phyloP scores from a whole-genome alignment of 1,140 invertebrate genomes.

The Periplaneta americana region DNA sequence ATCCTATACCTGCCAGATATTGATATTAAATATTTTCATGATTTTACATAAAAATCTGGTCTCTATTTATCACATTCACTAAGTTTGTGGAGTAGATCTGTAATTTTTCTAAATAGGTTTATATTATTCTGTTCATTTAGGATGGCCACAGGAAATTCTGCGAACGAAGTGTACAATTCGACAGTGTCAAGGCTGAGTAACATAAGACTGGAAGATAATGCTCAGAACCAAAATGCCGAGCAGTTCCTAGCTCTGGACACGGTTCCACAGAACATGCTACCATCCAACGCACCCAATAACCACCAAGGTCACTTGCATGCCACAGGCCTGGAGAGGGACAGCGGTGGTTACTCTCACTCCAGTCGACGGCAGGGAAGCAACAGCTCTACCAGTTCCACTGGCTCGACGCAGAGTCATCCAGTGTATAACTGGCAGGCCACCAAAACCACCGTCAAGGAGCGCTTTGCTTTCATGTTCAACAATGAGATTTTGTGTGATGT shows the following conservation, averaged over 20 bases:
- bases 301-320: background rate
- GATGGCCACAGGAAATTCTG: background rate
- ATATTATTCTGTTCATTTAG: too few species aligned
- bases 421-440: slow-evolving; percentile 58
- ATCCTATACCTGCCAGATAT: too few species aligned
- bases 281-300: slow-evolving; percentile 5
- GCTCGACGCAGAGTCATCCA: slow-evolving; percentile 18
- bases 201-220: background rate
- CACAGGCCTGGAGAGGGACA: background rate
- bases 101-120: too few species aligned
- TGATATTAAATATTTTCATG: too few species aligned
- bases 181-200: background rate
- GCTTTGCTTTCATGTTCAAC: slow-evolving; percentile 73
- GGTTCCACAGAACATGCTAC: slow-evolving; percentile 10
- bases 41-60: too few species aligned
- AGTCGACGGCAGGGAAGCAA: background rate
- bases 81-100: too few species aligned
- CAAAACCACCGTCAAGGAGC: slow-evolving; percentile 68
- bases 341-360: background rate
- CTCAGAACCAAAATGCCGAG: background rate
- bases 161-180: background rate
- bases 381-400: background rate
- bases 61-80: too few species aligned
- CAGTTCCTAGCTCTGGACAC: background rate
- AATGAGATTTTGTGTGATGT: slow-evolving; percentile 78